A percentile compares a stretch with the other conserved stretches of the same genome.
These are phyloP conservation scores for Balaeniceps rex DNA, from an alignment of 2,113 vertebrate genomes.

Conservation along the genomic window DNA sequence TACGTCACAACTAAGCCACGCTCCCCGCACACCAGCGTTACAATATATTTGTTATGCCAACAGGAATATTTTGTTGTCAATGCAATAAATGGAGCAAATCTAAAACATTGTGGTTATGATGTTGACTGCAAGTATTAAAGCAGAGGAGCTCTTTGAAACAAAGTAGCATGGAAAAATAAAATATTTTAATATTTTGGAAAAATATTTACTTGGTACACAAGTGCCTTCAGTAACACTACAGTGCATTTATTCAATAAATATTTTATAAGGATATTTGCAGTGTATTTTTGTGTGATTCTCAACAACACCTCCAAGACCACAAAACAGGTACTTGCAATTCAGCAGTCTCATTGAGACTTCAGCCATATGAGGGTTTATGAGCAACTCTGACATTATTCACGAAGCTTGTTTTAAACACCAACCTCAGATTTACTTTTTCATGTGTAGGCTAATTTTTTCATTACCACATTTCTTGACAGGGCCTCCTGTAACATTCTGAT, in stretches of 20 bases:
- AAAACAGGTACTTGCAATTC: background rate
- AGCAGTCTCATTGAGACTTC: background rate
- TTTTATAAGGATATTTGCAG: background rate
- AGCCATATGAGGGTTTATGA: background rate
- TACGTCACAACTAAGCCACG: fast-evolving
- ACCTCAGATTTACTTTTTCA: background rate
- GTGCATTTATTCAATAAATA: background rate
- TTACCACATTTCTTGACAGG: background rate
- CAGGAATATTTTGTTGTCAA: background rate
- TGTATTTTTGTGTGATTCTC: background rate
- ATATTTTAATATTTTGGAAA: background rate
- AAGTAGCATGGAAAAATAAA: background rate
- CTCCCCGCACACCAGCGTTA: fast-evolving
- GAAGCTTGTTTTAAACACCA: background rate
- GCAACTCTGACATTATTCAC: background rate
- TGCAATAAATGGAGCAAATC: background rate
- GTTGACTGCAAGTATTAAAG: background rate
- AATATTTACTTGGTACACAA: background rate
- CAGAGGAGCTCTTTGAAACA: background rate
- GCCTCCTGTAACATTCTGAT: background rate
- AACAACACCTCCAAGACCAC: background rate
- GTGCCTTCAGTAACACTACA: background rate
- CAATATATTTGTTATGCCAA: background rate
- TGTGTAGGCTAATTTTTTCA: background rate
- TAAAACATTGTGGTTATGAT: background rate